Base-by-base conservation (phyloP, 2,113 vertebrate species). In the Semnornis frantzii region DNA sequence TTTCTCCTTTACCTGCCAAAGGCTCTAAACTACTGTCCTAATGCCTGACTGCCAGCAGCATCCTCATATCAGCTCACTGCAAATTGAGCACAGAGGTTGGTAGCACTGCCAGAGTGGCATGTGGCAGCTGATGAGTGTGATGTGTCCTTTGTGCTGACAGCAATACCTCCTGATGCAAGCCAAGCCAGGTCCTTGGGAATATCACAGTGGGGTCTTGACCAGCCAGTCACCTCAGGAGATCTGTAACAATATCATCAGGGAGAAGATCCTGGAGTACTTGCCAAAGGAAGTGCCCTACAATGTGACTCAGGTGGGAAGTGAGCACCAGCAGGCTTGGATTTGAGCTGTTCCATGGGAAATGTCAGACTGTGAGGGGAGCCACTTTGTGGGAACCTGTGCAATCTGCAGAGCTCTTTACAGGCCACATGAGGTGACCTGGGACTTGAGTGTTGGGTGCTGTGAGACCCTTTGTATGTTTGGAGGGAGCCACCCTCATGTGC, bases 201-300 rank as follows among this genome's bases (percentile, higher is more conserved):
- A 98, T 92, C 99, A 99, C 97, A 99, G 99, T 3, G 77, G 96
- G 2, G 98, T 99, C 34, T 96, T 99, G 94, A 99, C 99, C 8
- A 98, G 97, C 96, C 99, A 99, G 96, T 97, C 92, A 12, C 99
- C 99, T 8, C 97, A 98, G 63, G 98, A 99, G 59, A 84, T 99
- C 95, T 99, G 99, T 62, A 25, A 92, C 63, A 99, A 98, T 70
- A 96, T 98, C 52, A 97, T 99, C 95, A 97, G 99, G 92, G 99
- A 98, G 97, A 99, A 99, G 93, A 94, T 99, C 7, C 95, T 99
- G 80, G 98, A 99, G 83, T 92, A 98, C 82, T 97, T 99, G 85
- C 99, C 98, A 0, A 95, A 98, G 96, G 99, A 99, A 69, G 98
- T 99, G 85, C 99, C 99, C 42, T 99, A 99, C 19, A 93, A 85